Base-by-base conservation (phyloP, 37 sponge, comb jelly and placozoan species). In the Amphimedon queenslandica region DNA sequence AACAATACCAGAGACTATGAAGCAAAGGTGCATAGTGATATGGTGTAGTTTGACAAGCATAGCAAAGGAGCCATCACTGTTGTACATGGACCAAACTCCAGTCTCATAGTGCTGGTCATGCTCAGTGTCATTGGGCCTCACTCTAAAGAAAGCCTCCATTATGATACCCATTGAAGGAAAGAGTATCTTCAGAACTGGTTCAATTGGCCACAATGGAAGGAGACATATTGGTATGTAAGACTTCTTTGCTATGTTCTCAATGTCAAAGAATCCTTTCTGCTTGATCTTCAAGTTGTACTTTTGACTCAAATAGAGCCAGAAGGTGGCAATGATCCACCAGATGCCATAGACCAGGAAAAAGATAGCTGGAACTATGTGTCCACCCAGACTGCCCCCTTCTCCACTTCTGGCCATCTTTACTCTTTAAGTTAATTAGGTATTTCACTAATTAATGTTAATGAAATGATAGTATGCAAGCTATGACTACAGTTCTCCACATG, bases 1-100 rank as follows among this genome's bases (percentile, higher is more conserved):
- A 30, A 87, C 67, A 21, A 87, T 55, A 33, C 87, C 87, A 23
- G 87, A 87, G 2, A 87, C 42, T 2, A 80, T 1, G 76, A 87
- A 87, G 42, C 40, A 37, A 3, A 47, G 28, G 36, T 87, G 79
- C 77, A 87, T 76, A 8, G 87, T 87, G 32, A 67, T 72, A 55
- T 87, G 87, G 3, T 87, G 87, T 8, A 76, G 72, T 35, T 72
- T 76, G 2, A 32, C 72, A 25, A 76, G 30, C 18, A 57, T 57
- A 20, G 38, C 47, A 20, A 72, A 39, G 4, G 72, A 40, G n/a
- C 76, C 76, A 63, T 73, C 25, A 1, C 23, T 57, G 0, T 71
- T 70, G 25, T 23, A 13, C 2, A 87, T 33, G 20, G 30, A 34
- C 40, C 66, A 74, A 27, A 75, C 51, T 0, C 16, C 39, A 8